Conservation (phyloP, 2,888 invertebrate species). For the Drosophila emarginata region DNA sequence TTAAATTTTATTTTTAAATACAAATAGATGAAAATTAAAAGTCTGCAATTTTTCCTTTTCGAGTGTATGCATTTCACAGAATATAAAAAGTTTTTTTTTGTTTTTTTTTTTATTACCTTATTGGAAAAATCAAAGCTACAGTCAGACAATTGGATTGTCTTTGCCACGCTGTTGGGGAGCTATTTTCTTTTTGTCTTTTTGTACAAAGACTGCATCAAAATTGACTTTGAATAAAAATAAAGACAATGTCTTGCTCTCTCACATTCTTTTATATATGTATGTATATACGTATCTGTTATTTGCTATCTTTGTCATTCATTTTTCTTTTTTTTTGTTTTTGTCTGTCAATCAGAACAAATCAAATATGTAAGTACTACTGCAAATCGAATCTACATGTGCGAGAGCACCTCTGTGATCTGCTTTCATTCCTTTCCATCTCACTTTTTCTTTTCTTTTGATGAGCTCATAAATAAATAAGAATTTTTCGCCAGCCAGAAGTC, state of each 20-base stretch:
- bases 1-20: no score
- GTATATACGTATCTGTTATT: not conserved
- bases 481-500: conserved; percentile 30
- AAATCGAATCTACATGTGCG: conserved; percentile 38
- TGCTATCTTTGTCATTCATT: not conserved
- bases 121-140: conserved; percentile 25
- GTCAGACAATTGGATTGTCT: conserved; percentile 54
- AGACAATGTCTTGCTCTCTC: not conserved
- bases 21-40: no score
- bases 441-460: conserved; percentile 36
- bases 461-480: conserved; percentile 51
- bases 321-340: conserved; percentile 9
- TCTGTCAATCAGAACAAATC: conserved; percentile 50
- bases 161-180: conserved; percentile 20
- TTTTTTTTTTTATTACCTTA: not conserved
- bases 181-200: conserved; percentile 15
- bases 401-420: conserved; percentile 3
- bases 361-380: conserved; percentile 49
- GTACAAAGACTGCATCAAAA: conserved; percentile 28
- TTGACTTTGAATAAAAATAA: conserved; percentile 36
- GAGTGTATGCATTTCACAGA: not conserved
- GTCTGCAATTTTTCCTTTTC: no score
- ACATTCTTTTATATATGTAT: no score
- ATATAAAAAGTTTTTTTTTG: not conserved
- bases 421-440: not conserved